These are phyloP conservation scores for Ceratitis capitata DNA, from an alignment of 1,140 invertebrate species.

Conservation along the genomic window DNA sequence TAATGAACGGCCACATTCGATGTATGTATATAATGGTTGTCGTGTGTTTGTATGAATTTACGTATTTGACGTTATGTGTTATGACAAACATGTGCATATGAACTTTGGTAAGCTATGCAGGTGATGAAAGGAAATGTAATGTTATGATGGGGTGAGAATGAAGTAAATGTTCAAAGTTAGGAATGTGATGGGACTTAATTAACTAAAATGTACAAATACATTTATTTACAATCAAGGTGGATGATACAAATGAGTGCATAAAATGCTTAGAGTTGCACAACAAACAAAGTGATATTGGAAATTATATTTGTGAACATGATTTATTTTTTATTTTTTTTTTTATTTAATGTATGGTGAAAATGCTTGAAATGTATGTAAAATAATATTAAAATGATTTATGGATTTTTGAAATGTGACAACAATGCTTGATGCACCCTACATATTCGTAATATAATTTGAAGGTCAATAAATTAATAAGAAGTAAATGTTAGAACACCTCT, in stretches of 20 bases:
- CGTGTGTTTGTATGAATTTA: neutral
- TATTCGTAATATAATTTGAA: neutral
- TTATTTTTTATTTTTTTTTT: neutral
- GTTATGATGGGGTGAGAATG: neutral
- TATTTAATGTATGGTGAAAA: neutral
- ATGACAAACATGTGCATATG: neutral
- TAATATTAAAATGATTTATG: too few species aligned
- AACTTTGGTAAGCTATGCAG: neutral
- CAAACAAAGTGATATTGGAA: neutral
- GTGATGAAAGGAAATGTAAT: neutral
- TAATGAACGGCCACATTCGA: neutral
- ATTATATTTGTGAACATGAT: neutral
- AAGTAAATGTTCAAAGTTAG: too few species aligned
- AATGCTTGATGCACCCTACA: neutral
- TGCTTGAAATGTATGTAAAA: neutral
- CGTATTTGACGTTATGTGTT: neutral
- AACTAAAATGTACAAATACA: neutral
- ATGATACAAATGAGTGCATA: neutral
- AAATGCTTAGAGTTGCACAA: neutral
- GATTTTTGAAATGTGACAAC: too few species aligned
- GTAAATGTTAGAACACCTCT: neutral
- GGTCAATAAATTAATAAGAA: neutral
- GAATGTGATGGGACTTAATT: neutral
- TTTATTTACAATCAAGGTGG: neutral
- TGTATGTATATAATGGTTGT: neutral